These are phyloP conservation scores for Characodon lateralis DNA, from an alignment of 2,797 vertebrate genomes.

Conservation along the genomic window DNA sequence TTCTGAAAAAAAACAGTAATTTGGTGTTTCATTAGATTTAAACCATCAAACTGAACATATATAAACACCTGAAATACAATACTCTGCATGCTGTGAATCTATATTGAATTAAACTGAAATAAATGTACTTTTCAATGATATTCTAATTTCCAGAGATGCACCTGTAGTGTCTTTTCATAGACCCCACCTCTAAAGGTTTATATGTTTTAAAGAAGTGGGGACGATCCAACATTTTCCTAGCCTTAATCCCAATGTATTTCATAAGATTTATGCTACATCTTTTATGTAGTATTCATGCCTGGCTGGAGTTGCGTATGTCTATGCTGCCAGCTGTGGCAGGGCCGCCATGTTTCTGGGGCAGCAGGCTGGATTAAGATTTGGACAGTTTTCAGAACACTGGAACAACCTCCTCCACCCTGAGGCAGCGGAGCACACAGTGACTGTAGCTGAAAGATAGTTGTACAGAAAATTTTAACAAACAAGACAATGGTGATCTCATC, in stretches of 20 bases:
- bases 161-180: not conserved
- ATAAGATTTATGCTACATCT: conserved; percentile 33
- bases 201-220: conserved; percentile 32
- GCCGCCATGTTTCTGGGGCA: conserved; percentile 53
- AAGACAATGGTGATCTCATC: not conserved
- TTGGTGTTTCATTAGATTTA: not conserved
- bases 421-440: conserved; percentile 28
- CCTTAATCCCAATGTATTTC: conserved; percentile 52
- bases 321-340: conserved; percentile 37
- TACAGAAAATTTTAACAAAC: not conserved
- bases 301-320: conserved; percentile 28
- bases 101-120: not conserved
- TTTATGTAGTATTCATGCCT: conserved; percentile 19
- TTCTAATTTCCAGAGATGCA: not conserved
- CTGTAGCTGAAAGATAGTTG: not conserved
- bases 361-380: conserved; percentile 61
- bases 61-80: not conserved
- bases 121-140: not conserved
- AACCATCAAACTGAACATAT: not conserved
- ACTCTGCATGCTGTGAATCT: not conserved
- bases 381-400: conserved; percentile 56
- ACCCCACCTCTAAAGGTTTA: not conserved
- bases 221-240: conserved; percentile 30
- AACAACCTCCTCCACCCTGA: conserved; percentile 12
- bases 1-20: not conserved